Evolutionary conservation across 2,113 vertebrate genomes (phyloP).

Genomic region (Rousettus leschenaultii): DNA sequence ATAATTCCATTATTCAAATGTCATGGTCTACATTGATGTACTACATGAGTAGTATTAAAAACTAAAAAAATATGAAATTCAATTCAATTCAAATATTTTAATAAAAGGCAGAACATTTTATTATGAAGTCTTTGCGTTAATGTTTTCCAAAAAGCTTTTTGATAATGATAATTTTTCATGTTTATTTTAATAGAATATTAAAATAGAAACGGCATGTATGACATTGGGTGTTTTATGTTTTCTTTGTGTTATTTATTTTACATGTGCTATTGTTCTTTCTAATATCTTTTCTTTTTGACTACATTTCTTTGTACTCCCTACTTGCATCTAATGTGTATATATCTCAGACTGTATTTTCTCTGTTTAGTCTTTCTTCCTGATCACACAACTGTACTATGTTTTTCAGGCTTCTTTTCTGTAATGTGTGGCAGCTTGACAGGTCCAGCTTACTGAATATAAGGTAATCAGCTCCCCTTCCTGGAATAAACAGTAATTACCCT

Average conservation of each 20-base stretch:
- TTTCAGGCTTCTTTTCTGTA: not conserved
- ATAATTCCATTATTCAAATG: constrained; percentile 40
- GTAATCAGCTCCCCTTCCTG: not conserved
- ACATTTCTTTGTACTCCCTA: not conserved
- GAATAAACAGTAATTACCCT: not conserved
- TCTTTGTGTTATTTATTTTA: not conserved
- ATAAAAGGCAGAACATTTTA: constrained; percentile 51
- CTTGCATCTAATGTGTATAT: not conserved
- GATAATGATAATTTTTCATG: not conserved
- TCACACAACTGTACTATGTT: not conserved
- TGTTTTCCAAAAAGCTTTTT: not conserved
- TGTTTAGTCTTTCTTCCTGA: not conserved
- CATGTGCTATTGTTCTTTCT: not conserved
- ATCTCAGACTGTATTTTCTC: not conserved
- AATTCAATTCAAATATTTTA: constrained; percentile 42
- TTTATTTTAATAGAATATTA: not conserved
- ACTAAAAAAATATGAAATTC: not conserved
- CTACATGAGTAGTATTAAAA: not conserved
- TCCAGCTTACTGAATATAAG: not conserved
- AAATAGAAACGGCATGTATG: not conserved
- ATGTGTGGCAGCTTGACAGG: not conserved
- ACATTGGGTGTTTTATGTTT: not conserved
- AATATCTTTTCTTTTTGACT: not conserved
- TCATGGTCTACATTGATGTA: not conserved
- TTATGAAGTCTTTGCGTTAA: constrained; percentile 21